A percentile compares a stretch with the other conserved stretches of the same genome.
Conservation (phyloP, 2,888 invertebrate species). For the Neoitamus cyanurus region DNA sequence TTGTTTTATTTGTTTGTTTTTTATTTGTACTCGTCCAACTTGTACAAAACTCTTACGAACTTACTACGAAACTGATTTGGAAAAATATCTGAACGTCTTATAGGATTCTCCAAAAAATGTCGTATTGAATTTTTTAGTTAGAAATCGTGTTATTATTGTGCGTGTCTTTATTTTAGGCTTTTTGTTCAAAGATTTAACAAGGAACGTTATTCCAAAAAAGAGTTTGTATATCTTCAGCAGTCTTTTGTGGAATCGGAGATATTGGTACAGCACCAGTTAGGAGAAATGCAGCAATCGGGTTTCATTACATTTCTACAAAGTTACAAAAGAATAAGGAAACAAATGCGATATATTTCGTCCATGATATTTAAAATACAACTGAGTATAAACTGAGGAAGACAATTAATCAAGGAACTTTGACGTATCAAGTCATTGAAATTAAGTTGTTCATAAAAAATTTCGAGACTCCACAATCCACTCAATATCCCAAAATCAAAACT, state of each 20-base stretch:
- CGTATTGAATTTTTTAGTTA: neutral
- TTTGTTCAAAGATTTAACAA: neutral
- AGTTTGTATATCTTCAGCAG: neutral
- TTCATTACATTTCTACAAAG: neutral
- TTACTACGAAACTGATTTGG: constrained; percentile 3
- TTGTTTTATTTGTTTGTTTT: neutral
- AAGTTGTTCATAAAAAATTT: too few relatives aligned
- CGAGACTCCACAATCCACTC: too few relatives aligned
- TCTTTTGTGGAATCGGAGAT: neutral
- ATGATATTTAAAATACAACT: too few relatives aligned
- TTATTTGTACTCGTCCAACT: constrained; percentile 33
- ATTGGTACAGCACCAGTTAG: neutral
- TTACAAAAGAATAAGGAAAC: neutral
- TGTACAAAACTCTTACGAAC: constrained; percentile 9
- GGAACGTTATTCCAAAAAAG: neutral
- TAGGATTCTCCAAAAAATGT: neutral
- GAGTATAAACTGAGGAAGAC: too few relatives aligned
- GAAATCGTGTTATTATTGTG: constrained; percentile 21
- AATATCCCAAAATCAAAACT: too few relatives aligned
- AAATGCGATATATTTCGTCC: neutral
- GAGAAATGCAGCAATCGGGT: neutral
- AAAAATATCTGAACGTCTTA: constrained; percentile 2
- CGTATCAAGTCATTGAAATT: too few relatives aligned
- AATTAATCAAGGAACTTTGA: too few relatives aligned
- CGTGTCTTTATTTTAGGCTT: neutral